phyloP scores from a whole-genome alignment of 2,113 vertebrate genomes.

The Formicarius rufipectus region DNA sequence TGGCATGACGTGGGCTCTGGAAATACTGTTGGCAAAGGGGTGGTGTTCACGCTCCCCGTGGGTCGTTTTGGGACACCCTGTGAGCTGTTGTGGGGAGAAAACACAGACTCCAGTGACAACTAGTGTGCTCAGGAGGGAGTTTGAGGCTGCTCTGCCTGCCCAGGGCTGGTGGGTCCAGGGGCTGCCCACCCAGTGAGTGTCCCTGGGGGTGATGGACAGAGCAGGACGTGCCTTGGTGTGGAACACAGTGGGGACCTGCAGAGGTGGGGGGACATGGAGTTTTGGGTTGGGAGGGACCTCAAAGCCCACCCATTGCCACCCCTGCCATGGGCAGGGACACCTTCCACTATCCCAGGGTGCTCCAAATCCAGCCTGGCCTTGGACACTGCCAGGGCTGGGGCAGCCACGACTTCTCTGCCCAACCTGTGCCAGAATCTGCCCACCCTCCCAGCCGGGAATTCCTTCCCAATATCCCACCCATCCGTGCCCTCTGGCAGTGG shows the following conservation, averaged over 20 bases:
- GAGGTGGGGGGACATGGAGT: not conserved
- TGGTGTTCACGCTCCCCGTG: accelerated
- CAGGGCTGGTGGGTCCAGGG: not conserved
- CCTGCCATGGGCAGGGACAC: not conserved
- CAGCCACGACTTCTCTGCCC: not conserved
- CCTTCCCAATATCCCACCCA: not conserved
- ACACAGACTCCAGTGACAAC: not conserved
- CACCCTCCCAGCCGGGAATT: not conserved
- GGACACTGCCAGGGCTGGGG: not conserved
- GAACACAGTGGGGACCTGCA: not conserved
- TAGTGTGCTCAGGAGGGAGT: not conserved
- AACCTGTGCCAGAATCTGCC: not conserved
- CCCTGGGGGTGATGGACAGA: accelerated
- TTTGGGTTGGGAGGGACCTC: not conserved
- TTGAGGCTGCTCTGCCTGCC: not conserved
- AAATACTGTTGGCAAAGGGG: not conserved
- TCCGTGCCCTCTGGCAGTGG: not conserved
- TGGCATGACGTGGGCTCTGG: not conserved
- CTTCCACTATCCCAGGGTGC: not conserved
- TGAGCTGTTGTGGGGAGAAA: not conserved
- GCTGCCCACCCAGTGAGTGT: not conserved
- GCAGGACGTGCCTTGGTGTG: accelerated
- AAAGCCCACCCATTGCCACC: not conserved
- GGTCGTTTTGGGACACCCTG: not conserved
- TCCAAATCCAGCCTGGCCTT: not conserved